Evolutionary conservation across 2,888 invertebrate species (phyloP), one percentile per base, ranked within the genome.

Genomic region (Ischnura elegans): DNA sequence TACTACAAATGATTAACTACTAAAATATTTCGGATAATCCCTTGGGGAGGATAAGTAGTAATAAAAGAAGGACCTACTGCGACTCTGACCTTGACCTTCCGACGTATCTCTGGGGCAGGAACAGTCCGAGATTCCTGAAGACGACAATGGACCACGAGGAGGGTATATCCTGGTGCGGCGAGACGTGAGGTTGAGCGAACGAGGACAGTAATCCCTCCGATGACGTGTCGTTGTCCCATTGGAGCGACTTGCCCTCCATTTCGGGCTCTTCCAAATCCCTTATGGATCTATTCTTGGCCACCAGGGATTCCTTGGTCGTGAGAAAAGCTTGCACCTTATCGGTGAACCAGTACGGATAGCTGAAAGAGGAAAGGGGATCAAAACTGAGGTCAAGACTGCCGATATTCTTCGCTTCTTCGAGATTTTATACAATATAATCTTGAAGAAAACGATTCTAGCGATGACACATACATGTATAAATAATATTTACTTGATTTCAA

Each of bases 81-180:
- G 43, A 93, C 76, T 96, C 97, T 96, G 96, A 97, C 97, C 97
- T 97, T 94, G 97, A 96, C 95, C 97, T 97, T 94, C 97, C 96
- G 93, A 97, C 96, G 93, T 97, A 97, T 93, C 97, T 95, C 0
- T 96, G 96, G 0, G 97, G 97, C 94, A 97, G 96, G 95, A 97
- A 97, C 6, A 96, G 96, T 13, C 97, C 97, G 94, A 98, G 95
- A 95, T 97, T 97, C 95, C 97, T 97, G 95, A 97, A 98, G 94
- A 97, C 96, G 13, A 97, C 96, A 42, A 97, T 96, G 19, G 97
- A 90, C 90, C 90, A 90, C 6, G 66, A 66, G 29, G 90, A 90
- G 5, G 90, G 90, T 5, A 90, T 43, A 13, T 90, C 90, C 16
- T 66, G 61, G 25, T 61, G 55, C 0, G 90, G 90, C 2, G 90